Base-by-base conservation (phyloP, 1,140 invertebrate species). In the Dinoponera quadriceps region DNA sequence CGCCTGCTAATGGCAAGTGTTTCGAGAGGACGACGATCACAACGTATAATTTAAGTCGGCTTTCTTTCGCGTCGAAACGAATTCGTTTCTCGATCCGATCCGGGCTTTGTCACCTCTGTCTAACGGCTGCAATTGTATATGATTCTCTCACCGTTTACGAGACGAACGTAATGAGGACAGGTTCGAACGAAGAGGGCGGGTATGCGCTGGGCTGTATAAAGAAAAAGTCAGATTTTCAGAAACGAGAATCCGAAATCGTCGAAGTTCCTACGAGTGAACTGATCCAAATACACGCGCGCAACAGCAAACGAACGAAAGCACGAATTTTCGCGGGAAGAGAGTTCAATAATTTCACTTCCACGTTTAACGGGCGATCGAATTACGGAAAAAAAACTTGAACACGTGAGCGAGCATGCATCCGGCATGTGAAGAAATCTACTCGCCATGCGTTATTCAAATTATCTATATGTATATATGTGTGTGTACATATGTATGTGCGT, bases 101-200 rank as follows among this genome's bases (percentile, higher is more conserved):
- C n/a, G n/a, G n/a, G 82, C 85, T 85, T 83, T 69, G 82, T 63
- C 71, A 71, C 60, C 66, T 68, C 63, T 65, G 62, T 72, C 85
- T 89, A 92, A 72, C 91, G 88, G 88, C 89, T 93, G 82, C 93
- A 94, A 74, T 94, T 91, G 11, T 92, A 93, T 77, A 90, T 94
- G 57, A 92, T 89, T 74, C 85, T 83, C 85, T 93, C 88, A 57
- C 89, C 91, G 83, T 93, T 91, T 90, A 94, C 91, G 93, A 93
- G 82, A 88, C 93, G 93, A 94, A 94, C 83, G 86, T 94, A 94
- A 94, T 92, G 93, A 94, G 92, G 84, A 93, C 93, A 94, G 93
- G 94, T 93, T 93, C 92, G 89, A 81, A 94, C 72, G 93, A 92
- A 94, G 90, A 94, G 91, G 90, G 93, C 92, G 93, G 94, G 94